These are phyloP conservation scores for Siniperca undulata DNA, from an alignment of 2,797 vertebrate genomes.

Conservation along the genomic window DNA sequence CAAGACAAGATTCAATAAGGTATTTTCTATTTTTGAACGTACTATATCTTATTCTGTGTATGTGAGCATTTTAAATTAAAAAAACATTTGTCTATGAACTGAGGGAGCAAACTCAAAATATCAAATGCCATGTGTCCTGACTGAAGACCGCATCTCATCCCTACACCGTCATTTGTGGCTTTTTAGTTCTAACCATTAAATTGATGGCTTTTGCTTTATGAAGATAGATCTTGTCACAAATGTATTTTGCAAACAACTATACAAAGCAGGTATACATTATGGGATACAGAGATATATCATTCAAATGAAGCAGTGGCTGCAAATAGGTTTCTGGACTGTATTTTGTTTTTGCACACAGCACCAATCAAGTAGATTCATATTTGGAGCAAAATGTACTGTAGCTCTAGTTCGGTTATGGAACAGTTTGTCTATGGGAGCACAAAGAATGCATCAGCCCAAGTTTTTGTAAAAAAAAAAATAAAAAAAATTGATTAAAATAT, in stretches of 20 bases:
- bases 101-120: background rate
- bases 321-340: background rate
- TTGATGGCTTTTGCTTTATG: constrained; percentile 12
- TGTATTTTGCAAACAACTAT: background rate
- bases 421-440: background rate
- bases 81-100: background rate
- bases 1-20: background rate
- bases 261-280: background rate
- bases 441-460: background rate
- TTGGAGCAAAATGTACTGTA: background rate
- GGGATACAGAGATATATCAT: background rate
- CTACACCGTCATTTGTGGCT: background rate
- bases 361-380: background rate
- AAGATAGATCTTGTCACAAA: background rate
- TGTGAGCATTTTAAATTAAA: background rate
- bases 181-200: constrained; percentile 16
- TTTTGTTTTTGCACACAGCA: background rate
- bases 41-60: no score
- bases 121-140: background rate
- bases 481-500: background rate
- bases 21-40: background rate
- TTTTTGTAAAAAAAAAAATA: background rate
- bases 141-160: background rate
- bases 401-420: background rate
- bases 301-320: background rate